These are phyloP conservation scores for Vanacampus margaritifer DNA, from an alignment of 2,113 vertebrate species.

Conservation along the genomic window DNA sequence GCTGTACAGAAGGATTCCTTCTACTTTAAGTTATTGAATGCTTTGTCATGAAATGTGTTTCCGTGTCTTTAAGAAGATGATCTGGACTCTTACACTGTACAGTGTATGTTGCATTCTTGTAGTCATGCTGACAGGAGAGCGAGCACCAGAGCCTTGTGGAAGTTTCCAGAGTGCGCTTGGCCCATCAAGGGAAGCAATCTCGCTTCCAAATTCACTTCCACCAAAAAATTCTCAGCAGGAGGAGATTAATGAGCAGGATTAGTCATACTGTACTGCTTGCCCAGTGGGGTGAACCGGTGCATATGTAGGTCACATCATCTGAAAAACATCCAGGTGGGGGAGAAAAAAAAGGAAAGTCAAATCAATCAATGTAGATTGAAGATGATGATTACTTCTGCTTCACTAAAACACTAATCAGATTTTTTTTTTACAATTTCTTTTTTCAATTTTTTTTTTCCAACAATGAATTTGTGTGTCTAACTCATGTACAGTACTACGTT, in stretches of 20 bases:
- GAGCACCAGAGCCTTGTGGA: slow-evolving; percentile 28
- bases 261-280: slow-evolving; percentile 44
- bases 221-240: slow-evolving; percentile 46
- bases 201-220: slow-evolving; percentile 43
- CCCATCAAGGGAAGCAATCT: slow-evolving; percentile 39
- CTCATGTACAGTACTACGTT: slow-evolving; percentile 15
- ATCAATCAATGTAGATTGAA: background rate
- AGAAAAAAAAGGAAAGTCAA: background rate
- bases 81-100: slow-evolving; percentile 6
- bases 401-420: background rate
- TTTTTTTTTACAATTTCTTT: slow-evolving; percentile 10
- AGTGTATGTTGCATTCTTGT: slow-evolving; percentile 27
- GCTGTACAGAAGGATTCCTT: too few species aligned
- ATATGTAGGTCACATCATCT: slow-evolving; percentile 26
- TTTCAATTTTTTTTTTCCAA: slow-evolving; percentile 32
- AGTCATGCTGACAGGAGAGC: slow-evolving; percentile 19
- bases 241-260: slow-evolving; percentile 43
- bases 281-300: slow-evolving; percentile 28
- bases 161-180: slow-evolving; percentile 28
- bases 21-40: background rate
- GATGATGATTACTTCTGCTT: slow-evolving; percentile 6
- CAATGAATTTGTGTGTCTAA: slow-evolving; percentile 1
- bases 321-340: slow-evolving; percentile 1
- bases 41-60: background rate
- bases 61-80: background rate